These are phyloP conservation scores for Euborellia annulipes DNA, from an alignment of 1,140 invertebrate species.

Conservation along the genomic window DNA sequence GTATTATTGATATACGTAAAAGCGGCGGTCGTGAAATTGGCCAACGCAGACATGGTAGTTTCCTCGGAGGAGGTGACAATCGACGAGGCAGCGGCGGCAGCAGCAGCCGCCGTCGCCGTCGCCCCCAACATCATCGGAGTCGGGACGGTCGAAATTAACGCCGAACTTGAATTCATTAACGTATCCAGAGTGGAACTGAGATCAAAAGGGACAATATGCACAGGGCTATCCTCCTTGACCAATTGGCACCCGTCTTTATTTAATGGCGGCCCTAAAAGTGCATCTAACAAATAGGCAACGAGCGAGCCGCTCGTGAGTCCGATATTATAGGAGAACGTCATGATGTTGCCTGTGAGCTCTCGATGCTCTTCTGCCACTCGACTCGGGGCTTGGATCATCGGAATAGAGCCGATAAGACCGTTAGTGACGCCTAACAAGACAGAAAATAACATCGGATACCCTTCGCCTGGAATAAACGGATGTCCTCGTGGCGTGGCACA, in stretches of 20 bases:
- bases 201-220: too few species aligned
- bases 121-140: too few species aligned
- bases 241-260: constrained; percentile 8
- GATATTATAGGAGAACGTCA: constrained; percentile 78
- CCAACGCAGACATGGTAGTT: too few species aligned
- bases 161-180: too few species aligned
- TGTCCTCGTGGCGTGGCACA: constrained; percentile 56
- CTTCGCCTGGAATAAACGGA: constrained; percentile 55
- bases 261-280: constrained; percentile 44
- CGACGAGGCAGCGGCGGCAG: too few species aligned
- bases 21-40: too few species aligned
- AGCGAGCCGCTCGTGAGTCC: constrained; percentile 67
- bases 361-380: constrained; percentile 60
- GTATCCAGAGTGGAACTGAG: too few species aligned
- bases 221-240: too few species aligned
- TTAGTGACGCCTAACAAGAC: constrained; percentile 66
- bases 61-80: too few species aligned
- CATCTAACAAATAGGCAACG: constrained; percentile 65
- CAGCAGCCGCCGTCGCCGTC: too few species aligned
- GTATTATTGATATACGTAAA: too few species aligned
- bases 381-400: constrained; percentile 77
- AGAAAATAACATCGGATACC: constrained; percentile 43
- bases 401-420: constrained; percentile 73
- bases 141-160: too few species aligned
- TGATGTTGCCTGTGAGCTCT: constrained; percentile 75